Conservation (phyloP, 2,797 vertebrate species). For the Argyrosomus regius region DNA sequence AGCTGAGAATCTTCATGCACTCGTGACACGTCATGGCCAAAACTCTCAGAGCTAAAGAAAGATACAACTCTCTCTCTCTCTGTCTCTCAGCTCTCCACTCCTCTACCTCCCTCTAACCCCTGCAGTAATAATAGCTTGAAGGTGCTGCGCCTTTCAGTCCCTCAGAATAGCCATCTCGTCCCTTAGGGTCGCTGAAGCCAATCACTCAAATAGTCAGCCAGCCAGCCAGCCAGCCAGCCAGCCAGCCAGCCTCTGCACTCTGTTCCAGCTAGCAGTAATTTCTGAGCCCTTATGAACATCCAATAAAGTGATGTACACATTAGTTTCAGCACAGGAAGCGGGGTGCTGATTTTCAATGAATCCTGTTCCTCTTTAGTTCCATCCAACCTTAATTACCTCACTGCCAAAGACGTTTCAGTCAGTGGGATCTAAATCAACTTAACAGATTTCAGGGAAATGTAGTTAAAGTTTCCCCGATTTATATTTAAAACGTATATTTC, state of each 20-base stretch:
- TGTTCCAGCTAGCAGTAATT: slow-evolving; percentile 27
- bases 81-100: slow-evolving; percentile 25
- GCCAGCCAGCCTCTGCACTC: background rate
- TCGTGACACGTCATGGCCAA: slow-evolving; percentile 63
- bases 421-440: background rate
- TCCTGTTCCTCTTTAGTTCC: slow-evolving; percentile 40
- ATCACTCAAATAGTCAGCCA: slow-evolving; percentile 32
- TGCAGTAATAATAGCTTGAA: slow-evolving; percentile 73
- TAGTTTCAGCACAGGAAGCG: slow-evolving; percentile 4
- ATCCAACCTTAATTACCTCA: slow-evolving; percentile 5
- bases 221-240: background rate
- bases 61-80: slow-evolving; percentile 44
- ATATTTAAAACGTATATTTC: background rate
- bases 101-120: slow-evolving; percentile 36
- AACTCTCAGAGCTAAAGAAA: slow-evolving; percentile 75
- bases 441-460: background rate
- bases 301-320: slow-evolving; percentile 28
- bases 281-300: slow-evolving; percentile 14
- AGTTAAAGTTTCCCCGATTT: background rate
- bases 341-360: slow-evolving; percentile 10
- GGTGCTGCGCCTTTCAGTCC: slow-evolving; percentile 48
- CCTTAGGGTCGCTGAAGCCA: slow-evolving; percentile 20
- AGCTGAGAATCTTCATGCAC: slow-evolving; percentile 80
- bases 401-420: background rate
- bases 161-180: slow-evolving; percentile 84